Percentiles rank a stretch among this genome's conserved stretches.
Conservation (phyloP, 2,113 vertebrate species). For the Pangasianodon gigas region DNA sequence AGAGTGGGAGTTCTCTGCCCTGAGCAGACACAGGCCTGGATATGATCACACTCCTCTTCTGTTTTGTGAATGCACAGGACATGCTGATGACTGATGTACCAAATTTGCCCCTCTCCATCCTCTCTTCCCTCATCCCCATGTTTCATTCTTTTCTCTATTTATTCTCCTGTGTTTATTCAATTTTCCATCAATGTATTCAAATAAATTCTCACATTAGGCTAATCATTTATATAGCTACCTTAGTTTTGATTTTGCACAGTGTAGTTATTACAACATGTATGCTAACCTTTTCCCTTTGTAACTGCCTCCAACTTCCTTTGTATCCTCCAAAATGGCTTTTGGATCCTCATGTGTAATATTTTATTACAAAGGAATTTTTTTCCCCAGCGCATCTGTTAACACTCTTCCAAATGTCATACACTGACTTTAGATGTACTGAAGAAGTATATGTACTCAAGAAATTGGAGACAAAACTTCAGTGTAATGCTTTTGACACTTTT, state of each 20-base stretch:
- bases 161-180: background rate
- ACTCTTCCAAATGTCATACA: background rate
- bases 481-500: background rate
- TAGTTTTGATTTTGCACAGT: too few species aligned
- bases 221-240: too few species aligned
- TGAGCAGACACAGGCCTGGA: background rate
- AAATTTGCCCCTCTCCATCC: background rate
- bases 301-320: background rate
- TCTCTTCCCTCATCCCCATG: conserved; percentile 15
- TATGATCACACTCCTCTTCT: background rate
- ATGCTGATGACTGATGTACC: background rate
- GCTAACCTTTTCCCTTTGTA: background rate
- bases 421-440: background rate
- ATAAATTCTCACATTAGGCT: background rate
- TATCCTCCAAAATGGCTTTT: background rate
- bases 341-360: background rate
- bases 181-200: background rate
- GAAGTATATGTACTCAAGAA: too few species aligned
- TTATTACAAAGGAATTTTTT: background rate
- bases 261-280: background rate
- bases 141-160: background rate
- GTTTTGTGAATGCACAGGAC: background rate
- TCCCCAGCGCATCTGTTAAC: too few species aligned
- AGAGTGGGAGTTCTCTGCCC: background rate
- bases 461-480: background rate